Evolutionary conservation across 2,113 vertebrate species (phyloP).

Genomic region (Ellobius talpinus): DNA sequence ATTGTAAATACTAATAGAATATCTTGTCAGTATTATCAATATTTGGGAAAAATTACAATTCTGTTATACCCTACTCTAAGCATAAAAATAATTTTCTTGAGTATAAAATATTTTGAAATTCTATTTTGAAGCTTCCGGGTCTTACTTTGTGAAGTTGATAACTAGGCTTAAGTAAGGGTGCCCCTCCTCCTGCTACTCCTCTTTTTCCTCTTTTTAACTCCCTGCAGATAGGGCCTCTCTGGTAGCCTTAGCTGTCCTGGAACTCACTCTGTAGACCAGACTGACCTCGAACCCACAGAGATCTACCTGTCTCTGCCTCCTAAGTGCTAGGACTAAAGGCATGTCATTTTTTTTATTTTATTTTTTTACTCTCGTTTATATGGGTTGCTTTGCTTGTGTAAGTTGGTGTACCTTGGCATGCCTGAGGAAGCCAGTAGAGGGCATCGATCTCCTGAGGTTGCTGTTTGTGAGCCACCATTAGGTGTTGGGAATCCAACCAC

Average conservation of each 20-base stretch:
- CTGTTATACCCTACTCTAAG: neutral
- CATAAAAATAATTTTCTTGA: neutral
- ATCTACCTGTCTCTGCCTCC: neutral
- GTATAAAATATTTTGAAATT: neutral
- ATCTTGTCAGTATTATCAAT: neutral
- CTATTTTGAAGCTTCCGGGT: neutral
- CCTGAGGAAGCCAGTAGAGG: neutral
- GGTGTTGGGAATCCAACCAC: neutral
- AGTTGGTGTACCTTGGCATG: neutral
- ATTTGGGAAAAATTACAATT: neutral
- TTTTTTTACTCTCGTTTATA: neutral
- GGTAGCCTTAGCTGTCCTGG: neutral
- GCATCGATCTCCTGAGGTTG: neutral
- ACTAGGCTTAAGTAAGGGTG: neutral
- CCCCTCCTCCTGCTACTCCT: neutral
- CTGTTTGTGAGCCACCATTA: neutral
- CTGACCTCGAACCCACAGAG: neutral
- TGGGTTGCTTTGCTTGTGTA: neutral
- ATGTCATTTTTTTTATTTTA: neutral
- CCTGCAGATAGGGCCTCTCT: neutral
- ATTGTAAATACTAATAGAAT: neutral
- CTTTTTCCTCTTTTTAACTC: neutral
- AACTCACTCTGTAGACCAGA: neutral
- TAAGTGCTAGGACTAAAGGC: neutral
- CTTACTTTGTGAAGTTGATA: constrained; percentile 31